Conservation (phyloP, 2,113 vertebrate genomes). For the Phylloscopus trochilus region DNA sequence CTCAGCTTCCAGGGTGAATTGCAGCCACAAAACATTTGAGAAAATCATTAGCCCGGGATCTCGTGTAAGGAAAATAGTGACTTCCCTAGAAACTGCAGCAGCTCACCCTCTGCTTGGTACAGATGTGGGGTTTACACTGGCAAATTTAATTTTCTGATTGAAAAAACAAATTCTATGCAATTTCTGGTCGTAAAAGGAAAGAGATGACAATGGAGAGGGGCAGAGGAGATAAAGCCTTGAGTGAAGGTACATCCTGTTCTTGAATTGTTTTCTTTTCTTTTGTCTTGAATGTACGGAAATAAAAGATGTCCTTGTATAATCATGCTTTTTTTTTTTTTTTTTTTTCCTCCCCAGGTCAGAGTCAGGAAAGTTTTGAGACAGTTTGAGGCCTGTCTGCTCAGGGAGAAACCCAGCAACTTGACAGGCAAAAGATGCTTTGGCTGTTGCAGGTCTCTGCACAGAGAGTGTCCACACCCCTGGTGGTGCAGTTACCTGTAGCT, state of each 20-base stretch:
- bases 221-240: slow-evolving; percentile 55
- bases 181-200: slow-evolving; percentile 70
- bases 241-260: slow-evolving; percentile 61
- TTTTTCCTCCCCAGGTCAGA: neutral
- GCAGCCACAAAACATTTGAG: neutral
- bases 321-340: neutral
- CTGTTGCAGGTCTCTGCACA: neutral
- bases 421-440: neutral
- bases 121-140: slow-evolving; percentile 20
- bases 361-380: neutral
- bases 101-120: slow-evolving; percentile 22
- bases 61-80: neutral
- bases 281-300: slow-evolving; percentile 69
- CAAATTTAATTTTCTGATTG: slow-evolving; percentile 67
- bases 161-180: slow-evolving; percentile 80
- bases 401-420: neutral
- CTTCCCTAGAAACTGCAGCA: slow-evolving; percentile 36
- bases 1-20: neutral
- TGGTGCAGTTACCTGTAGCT: neutral
- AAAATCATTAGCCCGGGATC: neutral
- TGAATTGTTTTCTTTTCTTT: slow-evolving; percentile 57
- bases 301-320: slow-evolving; percentile 68
- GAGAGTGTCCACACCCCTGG: rapidly evolving
- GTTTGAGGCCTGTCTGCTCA: neutral
- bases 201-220: slow-evolving; percentile 9